Base-by-base conservation (phyloP, 1,140 invertebrate genomes). In the Drosophila nannoptera region DNA sequence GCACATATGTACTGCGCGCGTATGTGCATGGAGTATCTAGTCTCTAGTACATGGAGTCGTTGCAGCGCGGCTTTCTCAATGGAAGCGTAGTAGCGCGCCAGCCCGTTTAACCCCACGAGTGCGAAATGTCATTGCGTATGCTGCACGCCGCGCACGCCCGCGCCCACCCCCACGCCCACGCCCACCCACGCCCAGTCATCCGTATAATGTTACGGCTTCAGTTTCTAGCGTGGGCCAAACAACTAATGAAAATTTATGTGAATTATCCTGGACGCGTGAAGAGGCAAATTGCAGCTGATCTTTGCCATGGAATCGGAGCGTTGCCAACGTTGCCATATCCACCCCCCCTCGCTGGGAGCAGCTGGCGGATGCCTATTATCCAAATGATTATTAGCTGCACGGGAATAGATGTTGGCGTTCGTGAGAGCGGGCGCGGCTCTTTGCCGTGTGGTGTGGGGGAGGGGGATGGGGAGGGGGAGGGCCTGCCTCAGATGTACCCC, bases 241-340 rank as follows among this genome's bases (percentile, higher is more conserved):
- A 66, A 46, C 68, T 66, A 70, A 70, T 70, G 68, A 70, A 70
- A 70, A 70, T 70, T 70, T 59, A 70, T 70, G 62, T 40, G 54
- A 31, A 38, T 65, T 36, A 53, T 69, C 53, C 43, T 69, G 38
- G 31, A 14, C 56, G 36, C 7, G 31, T 56, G 66, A 62, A 52
- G 22, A 22, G 22, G 73, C 50, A 60, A 77, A 73, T 48, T 73
- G 69, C 75, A 77, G 48, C 60, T 40, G 45, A 45, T 53, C 66
- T 48, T 56, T 52, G 45, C 31, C 8, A 40, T 42, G 22, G 29
- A 32, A 4, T 48, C 32, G 56, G 16, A 56, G 22, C 40, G 3
- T 32, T 11, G 31, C 22, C 33, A 40, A n/a, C 43, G n/a, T n/a
- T n/a, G 11, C 14, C 35, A 11, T 38, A 68, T 68, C 31, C 46